Evolutionary conservation across 1,140 invertebrate species (phyloP), one percentile per base, ranked within the genome.

Genomic region (Plectrocnemia conspersa): DNA sequence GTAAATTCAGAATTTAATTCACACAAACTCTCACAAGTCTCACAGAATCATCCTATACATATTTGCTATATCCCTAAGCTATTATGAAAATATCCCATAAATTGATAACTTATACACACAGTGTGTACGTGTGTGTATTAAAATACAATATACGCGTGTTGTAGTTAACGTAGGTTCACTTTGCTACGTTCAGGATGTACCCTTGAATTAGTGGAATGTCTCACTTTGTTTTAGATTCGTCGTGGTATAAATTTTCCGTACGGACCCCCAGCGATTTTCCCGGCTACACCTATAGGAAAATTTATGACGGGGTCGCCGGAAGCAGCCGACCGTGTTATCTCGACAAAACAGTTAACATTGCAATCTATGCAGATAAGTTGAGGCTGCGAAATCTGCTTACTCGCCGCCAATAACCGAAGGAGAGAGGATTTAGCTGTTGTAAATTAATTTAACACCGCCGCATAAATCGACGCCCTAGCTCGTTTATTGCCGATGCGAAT

Each of bases 331-430:
- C 25, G 25, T 52, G 50, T 13, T 52, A 52, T 52, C 50, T 45
- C 19, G 38, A 32, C 50, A 29, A 47, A 47, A 55, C 53, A 47
- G 42, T 60, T 56, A 52, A 56, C 54, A 53, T 52, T 60, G 58
- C 58, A 59, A 59, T 59, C 58, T 52, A 47, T 52, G 58, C 58
- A 55, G 58, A 59, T 59, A 59, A 56, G 45, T 56, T 59, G 22
- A 15, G 21, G 32, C 46, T 19, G 46, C 7, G 29, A 3, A 50
- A 50, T 50, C 47, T 38, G 47, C 47, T 50, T 50, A 32, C 15
- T 50, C 47, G 40, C 33, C 47, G 19, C 47, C 47, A 35, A 50
- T 50, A 50, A 38, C 47, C 33, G 22, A 50, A 50, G 33, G 47
- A 15, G n/a, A n/a, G n/a, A n/a, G 47, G 33, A 38, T 18, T 38